phyloP scores from a whole-genome alignment of 2,797 vertebrate genomes.

The Hippopotamyrus pictus region DNA sequence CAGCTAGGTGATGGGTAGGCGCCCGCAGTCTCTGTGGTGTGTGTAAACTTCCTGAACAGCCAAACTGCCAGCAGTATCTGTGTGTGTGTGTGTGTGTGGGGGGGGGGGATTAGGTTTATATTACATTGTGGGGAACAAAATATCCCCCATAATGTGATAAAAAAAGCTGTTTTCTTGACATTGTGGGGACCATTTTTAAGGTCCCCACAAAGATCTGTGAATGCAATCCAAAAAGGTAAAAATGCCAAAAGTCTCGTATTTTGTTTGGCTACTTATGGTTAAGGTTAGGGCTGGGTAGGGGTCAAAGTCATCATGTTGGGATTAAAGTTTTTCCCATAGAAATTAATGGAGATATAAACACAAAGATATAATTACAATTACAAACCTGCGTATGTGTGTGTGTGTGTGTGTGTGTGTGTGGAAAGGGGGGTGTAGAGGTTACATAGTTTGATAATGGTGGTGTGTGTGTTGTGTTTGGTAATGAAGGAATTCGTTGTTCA shows the following conservation, averaged over 20 bases:
- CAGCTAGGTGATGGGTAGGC: conserved; percentile 3
- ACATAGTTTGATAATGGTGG: not conserved
- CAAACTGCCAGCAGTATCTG: not conserved
- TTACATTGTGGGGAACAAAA: not conserved
- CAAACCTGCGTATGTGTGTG: not conserved
- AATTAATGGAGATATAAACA: not conserved
- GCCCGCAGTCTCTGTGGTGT: not conserved
- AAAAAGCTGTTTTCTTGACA: not conserved
- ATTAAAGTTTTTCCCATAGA: not conserved
- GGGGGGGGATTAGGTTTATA: not conserved
- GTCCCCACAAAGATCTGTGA: not conserved
- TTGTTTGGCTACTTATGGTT: not conserved
- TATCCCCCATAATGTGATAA: not conserved
- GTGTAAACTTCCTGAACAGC: conserved; percentile 7
- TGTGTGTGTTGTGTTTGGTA: not conserved
- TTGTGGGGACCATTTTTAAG: not conserved
- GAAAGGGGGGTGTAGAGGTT: not conserved
- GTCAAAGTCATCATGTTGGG: not conserved
- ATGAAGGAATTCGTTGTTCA: not conserved
- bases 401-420: not conserved
- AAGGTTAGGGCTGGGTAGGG: not conserved
- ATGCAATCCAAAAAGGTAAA: not conserved
- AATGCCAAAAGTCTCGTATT: not conserved
- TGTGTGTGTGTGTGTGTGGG: not conserved
- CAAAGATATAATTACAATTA: not conserved